phyloP scores from a whole-genome alignment of 1,140 invertebrate species.

The Penaeus vannamei region DNA sequence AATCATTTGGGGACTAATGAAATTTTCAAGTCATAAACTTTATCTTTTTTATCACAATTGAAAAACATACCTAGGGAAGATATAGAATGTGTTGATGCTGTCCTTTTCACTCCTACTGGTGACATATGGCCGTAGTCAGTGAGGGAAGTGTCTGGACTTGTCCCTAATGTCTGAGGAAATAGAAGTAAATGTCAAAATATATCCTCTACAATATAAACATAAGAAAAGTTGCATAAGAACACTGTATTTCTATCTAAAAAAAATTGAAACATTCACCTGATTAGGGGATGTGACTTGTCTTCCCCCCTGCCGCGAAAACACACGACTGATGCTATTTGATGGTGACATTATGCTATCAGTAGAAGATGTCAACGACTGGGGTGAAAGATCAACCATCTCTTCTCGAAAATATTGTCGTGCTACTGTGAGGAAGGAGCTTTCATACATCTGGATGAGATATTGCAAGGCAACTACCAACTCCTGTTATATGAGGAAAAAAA shows the following conservation, averaged over 20 bases:
- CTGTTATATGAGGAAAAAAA: constrained; percentile 70
- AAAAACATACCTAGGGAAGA: constrained; percentile 59
- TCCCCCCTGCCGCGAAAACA: constrained; percentile 26
- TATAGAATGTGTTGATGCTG: constrained; percentile 69
- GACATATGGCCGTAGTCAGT: constrained; percentile 40
- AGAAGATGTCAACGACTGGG: constrained; percentile 36
- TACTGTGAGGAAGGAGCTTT: constrained; percentile 84
- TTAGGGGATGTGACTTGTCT: constrained; percentile 48
- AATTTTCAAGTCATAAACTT: too few relatives aligned
- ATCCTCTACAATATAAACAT: background rate
- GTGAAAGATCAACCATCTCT: constrained; percentile 72
- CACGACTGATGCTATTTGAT: constrained; percentile 32
- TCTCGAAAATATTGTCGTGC: constrained; percentile 81
- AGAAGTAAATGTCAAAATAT: background rate
- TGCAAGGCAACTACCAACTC: constrained; percentile 87
- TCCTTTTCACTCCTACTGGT: constrained; percentile 67
- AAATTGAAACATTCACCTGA: constrained; percentile 35
- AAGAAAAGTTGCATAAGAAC: too few relatives aligned
- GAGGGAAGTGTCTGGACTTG: constrained; percentile 65
- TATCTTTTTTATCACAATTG: background rate
- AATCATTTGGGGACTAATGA: too few relatives aligned
- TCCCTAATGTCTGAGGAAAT: constrained; percentile 44
- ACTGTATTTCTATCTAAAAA: background rate
- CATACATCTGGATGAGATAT: constrained; percentile 87
- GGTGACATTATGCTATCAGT: constrained; percentile 45